Base-by-base conservation (phyloP, 2,113 vertebrate genomes). In the Acrocephalus kingi region DNA sequence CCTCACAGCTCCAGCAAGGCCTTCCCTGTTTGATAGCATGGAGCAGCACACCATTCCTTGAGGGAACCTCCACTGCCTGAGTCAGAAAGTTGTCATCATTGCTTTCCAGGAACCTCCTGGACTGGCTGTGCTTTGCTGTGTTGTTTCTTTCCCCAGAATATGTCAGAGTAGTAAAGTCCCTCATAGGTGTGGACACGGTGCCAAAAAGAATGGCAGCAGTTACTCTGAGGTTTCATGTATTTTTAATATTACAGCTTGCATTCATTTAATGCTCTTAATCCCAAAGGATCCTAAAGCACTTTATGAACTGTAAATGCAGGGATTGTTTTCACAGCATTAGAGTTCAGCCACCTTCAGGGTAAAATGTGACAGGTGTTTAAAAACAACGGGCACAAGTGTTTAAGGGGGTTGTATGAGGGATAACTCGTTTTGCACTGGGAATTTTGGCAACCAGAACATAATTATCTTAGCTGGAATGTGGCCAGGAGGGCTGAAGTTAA, bases 171-270 rank as follows among this genome's bases (percentile, higher is more conserved):
- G 35, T 23, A 4, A 77, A 63, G 6, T 45, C 43, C 31, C 13
- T 77, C 43, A 28, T 0, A 41, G 13, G 13, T 39, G 41, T 35
- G 35, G 31, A 49, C 11, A 10, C 63, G 24, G 72, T n/a, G 41
- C 71, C 74, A 93, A 52, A n/a, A 90, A 59, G 61, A 89, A 81
- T 71, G 52, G 61, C 83, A 86, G 69, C 68, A 81, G 31, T 77
- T 78, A 24, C 68, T 84, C 19, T 30, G 61, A 93, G 75, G n/a
- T 75, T 80, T 80, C 83, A 71, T 94, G 43, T 72, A 93, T 91
- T 94, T 94, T 88, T 88, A 81, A 94, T 87, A 64, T 67, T 89
- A 10, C 86, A 93, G 18, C n/a, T 92, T 92, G 52, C 43, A 61
- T 84, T 78, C 35, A 49, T 80, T 90, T 88, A 80, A 77, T 63